Evolutionary conservation across 1,140 invertebrate species (phyloP).

Genomic region (Drosophila lacteicornis): DNA sequence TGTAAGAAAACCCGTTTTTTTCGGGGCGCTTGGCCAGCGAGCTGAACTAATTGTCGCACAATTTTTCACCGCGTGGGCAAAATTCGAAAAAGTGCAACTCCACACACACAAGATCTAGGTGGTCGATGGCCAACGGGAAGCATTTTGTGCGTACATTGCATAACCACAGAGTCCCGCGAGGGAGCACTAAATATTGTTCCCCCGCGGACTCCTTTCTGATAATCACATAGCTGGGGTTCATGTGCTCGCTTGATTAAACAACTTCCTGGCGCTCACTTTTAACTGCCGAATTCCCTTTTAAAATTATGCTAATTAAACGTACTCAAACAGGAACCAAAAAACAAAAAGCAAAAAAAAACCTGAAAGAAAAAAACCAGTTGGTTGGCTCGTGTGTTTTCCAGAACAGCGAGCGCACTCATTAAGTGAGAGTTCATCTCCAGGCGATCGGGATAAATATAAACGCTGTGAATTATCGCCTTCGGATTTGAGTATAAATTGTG

Average conservation of each 20-base stretch:
- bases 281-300: conserved; percentile 40
- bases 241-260: conserved; percentile 35
- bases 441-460: conserved; percentile 35
- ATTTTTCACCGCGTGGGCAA: conserved; percentile 72
- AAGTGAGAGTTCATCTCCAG: conserved; percentile 50
- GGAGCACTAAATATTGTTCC: conserved; percentile 18
- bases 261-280: conserved; percentile 39
- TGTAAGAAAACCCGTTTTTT: conserved; percentile 60
- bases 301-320: conserved; percentile 58
- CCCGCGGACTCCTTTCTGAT: conserved; percentile 1
- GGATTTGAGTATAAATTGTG: conserved; percentile 11
- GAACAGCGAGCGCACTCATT: conserved; percentile 31
- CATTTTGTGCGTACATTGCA: conserved; percentile 58
- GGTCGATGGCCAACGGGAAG: conserved; percentile 44
- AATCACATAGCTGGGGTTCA: conserved; percentile 41
- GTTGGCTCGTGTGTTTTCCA: conserved; percentile 20
- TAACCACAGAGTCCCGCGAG: conserved; percentile 15
- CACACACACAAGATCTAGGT: conserved; percentile 37
- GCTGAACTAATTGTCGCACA: conserved; percentile 75
- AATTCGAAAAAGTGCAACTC: conserved; percentile 28
- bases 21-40: conserved; percentile 32
- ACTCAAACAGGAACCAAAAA: conserved; percentile 46
- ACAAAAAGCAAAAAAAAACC: conserved; percentile 18
- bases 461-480: conserved; percentile 25
- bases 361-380: conserved; percentile 34